phyloP scores from a whole-genome alignment of 2,113 vertebrate genomes.

The Mus pahari region DNA sequence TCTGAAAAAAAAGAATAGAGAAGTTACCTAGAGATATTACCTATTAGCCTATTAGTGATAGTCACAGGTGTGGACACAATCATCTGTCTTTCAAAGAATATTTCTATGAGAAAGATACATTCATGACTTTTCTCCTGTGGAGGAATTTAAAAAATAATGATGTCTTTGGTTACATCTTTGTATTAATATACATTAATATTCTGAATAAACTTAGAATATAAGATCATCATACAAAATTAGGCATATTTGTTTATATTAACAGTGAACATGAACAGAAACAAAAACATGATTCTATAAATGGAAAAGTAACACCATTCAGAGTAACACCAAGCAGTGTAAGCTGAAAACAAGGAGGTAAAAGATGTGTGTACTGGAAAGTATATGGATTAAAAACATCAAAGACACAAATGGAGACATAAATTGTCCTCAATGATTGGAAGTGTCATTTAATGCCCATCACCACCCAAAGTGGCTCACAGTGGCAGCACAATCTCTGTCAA shows the following conservation, averaged over 20 bases:
- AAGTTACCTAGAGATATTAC: neutral
- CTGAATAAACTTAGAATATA: neutral
- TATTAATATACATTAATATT: slow-evolving; percentile 4
- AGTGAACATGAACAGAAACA: neutral
- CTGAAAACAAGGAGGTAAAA: neutral
- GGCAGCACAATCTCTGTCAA: no score
- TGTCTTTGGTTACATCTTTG: neutral
- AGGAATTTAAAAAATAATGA: neutral
- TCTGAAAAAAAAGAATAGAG: neutral
- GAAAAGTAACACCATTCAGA: neutral
- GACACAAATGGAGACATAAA: neutral
- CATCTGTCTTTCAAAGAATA: neutral
- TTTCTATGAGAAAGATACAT: slow-evolving; percentile 6
- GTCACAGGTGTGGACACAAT: neutral
- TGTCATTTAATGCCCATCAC: neutral
- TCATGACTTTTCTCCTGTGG: neutral
- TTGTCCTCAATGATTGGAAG: neutral
- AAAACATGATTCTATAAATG: no score
- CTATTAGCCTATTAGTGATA: neutral
- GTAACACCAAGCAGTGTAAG: neutral
- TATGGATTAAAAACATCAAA: neutral
- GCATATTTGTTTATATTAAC: neutral
- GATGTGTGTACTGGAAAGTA: neutral
- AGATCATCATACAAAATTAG: neutral
- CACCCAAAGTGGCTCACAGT: neutral